Base-by-base conservation (phyloP, 37 sponge, comb jelly and placozoan species). In the Tethya wilhelma region DNA sequence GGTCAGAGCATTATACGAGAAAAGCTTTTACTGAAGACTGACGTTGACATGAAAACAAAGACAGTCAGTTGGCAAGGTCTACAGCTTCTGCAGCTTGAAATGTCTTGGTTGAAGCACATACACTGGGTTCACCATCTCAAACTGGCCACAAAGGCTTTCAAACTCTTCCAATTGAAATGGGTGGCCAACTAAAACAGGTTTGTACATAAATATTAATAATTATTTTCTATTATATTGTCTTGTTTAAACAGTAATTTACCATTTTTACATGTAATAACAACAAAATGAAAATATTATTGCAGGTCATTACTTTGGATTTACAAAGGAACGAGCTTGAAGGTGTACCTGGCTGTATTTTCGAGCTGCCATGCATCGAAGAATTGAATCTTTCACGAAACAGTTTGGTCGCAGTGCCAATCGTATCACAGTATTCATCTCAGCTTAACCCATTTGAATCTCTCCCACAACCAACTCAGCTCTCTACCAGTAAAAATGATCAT, bases 21-120 rank as follows among this genome's bases (percentile, higher is more conserved):
- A 42, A 82, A 89, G 64, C 79, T 93, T 6, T 68, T 93, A 38
- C 74, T 93, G 25, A 68, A 74, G 25, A 93, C 93, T 0, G 86
- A 93, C 63, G 84, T 88, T 19, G 77, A 80, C 67, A 43, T 65
- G 44, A 75, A 74, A 8, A 73, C 70, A n/a, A 78, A 75, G 8
- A 26, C 70, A 2, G 93, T 86, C 28, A 67, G 46, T 38, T 93
- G 93, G 93, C 79, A 77, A 74, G 93, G 93, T 4, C 82, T 93
- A 3, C 85, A 73, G 7, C 69, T 93, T 63, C 78, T 46, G 22
- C 40, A 70, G 17, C 42, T 93, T 25, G 89, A 93, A 17, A 65
- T 88, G 19, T 32, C 75, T 5, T 93, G 93, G 93, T 34, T 93
- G 46, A 56, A 59, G 46, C 67, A 80, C 19, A 88, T 93, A 23